Evolutionary conservation across 2,113 vertebrate genomes (phyloP), one percentile per base, ranked within the genome.

Genomic region (Nettapus auritus): DNA sequence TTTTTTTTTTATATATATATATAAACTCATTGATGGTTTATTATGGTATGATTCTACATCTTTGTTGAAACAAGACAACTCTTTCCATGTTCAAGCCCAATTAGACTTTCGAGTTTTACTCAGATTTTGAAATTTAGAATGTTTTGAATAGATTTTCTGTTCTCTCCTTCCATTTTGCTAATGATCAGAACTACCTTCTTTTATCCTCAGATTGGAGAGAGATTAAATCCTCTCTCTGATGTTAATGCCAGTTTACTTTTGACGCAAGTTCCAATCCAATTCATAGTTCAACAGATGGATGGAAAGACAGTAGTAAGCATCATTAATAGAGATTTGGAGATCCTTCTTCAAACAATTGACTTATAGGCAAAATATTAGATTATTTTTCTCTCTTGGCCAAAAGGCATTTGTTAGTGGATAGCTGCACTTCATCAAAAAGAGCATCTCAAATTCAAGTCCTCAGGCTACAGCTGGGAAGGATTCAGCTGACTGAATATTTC

Each of bases 241-340:
- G 46, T 73, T 88, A 88, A 86, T 93, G 88, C 66, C 68, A 64
- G 77, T 97, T 96, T 93, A 75, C 84, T 64, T 86, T 73, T 96
- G 96, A 96, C 23, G 25, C 86, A 96, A 76, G 60, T 93, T 81
- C 33, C 73, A 89, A 68, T 91, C 83, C 88, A 90, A 91, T 96
- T 96, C 66, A 26, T 81, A 62, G 78, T 42, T 91, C 78, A 96
- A 33, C 96, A 96, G 96, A 95, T 88, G 91, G 86, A 29, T 86
- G 23, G 50, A 48, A 85, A 86, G 53, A 23, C 48, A 79, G 56
- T 40, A 85, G 70, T 48, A 75, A 59, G 34, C 56, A 88, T 57
- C 53, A 23, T 40, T 91, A 53, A 77, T 9, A 82, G 76, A 91
- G 62, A 66, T 86, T 83, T 75, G 38, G 48, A 87, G 57, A 19